Evolutionary conservation across 2,113 vertebrate species (phyloP).

Genomic region (Rhineura floridana): DNA sequence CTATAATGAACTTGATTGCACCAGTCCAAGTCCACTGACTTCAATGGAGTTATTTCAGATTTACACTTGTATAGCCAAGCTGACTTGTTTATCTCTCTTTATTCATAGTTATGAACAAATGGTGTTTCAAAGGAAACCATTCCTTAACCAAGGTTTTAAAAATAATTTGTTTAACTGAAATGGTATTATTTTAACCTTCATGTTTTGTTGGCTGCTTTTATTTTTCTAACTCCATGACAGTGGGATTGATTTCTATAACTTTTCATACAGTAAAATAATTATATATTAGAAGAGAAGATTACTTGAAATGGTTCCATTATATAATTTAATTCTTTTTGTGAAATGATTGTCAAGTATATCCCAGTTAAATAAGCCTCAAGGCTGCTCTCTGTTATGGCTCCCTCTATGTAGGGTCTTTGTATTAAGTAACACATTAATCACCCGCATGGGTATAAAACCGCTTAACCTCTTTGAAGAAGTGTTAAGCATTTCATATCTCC

Average conservation of each 20-base stretch:
- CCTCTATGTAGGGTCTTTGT: not conserved
- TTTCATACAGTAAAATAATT: constrained; percentile 59
- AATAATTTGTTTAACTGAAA: constrained; percentile 55
- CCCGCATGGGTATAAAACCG: not conserved
- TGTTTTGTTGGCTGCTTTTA: constrained; percentile 58
- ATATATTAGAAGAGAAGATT: constrained; percentile 43
- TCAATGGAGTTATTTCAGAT: constrained; percentile 33
- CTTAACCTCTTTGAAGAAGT: constrained; percentile 24
- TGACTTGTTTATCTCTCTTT: constrained; percentile 38
- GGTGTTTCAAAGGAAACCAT: constrained; percentile 19
- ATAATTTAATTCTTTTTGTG: constrained; percentile 39
- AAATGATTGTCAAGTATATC: constrained; percentile 41
- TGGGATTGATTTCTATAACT: constrained; percentile 56
- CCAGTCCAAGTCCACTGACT: constrained; percentile 31
- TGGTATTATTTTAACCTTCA: constrained; percentile 56
- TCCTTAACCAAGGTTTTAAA: constrained; percentile 35
- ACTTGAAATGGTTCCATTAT: constrained; percentile 35
- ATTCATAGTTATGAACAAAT: constrained; percentile 29
- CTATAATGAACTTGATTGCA: constrained; percentile 15
- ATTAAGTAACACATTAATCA: constrained; percentile 23
- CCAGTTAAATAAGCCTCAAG: constrained; percentile 21
- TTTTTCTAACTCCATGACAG: constrained; percentile 58
- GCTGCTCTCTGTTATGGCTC: constrained; percentile 23
- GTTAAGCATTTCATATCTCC: constrained; percentile 31
- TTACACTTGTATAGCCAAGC: not conserved